A percentile compares a stretch with the other conserved stretches of the same genome.
These are phyloP conservation scores for Serilophus lunatus DNA, from an alignment of 2,113 vertebrate species.

Conservation along the genomic window DNA sequence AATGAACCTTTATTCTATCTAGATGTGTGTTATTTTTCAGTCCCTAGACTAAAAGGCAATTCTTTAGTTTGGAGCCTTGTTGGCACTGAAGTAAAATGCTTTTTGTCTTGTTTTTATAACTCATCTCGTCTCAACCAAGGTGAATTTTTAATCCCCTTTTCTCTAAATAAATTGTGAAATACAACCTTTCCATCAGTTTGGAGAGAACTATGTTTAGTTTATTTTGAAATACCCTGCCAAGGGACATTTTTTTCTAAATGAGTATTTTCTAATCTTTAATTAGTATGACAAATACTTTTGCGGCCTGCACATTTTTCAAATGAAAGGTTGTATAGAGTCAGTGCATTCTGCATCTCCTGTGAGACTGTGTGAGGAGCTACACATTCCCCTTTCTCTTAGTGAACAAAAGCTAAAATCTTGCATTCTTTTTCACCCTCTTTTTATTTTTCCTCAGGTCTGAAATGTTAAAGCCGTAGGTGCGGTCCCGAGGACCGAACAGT, in stretches of 20 bases:
- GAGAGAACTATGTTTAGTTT: background rate
- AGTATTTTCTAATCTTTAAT: slow-evolving; percentile 40
- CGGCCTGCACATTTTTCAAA: background rate
- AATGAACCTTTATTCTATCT: background rate
- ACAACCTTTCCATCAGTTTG: background rate
- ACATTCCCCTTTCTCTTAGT: slow-evolving; percentile 15
- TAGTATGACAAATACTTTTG: slow-evolving; percentile 32
- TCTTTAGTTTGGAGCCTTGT: background rate
- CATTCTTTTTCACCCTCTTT: background rate
- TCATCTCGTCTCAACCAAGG: background rate
- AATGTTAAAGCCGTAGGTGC: background rate
- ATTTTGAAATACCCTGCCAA: background rate
- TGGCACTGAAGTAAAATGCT: background rate
- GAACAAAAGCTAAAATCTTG: slow-evolving; percentile 39
- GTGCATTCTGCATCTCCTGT: background rate
- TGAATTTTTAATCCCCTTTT: background rate
- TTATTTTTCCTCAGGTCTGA: background rate
- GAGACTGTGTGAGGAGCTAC: background rate
- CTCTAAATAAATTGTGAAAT: background rate
- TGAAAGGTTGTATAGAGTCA: background rate
- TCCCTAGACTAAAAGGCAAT: background rate
- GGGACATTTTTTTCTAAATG: background rate
- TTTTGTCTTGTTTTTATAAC: background rate
- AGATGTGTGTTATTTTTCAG: background rate
- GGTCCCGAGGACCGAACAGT: background rate